Evolutionary conservation across 2,888 invertebrate species (phyloP).

Genomic region (Neoascia interrupta): DNA sequence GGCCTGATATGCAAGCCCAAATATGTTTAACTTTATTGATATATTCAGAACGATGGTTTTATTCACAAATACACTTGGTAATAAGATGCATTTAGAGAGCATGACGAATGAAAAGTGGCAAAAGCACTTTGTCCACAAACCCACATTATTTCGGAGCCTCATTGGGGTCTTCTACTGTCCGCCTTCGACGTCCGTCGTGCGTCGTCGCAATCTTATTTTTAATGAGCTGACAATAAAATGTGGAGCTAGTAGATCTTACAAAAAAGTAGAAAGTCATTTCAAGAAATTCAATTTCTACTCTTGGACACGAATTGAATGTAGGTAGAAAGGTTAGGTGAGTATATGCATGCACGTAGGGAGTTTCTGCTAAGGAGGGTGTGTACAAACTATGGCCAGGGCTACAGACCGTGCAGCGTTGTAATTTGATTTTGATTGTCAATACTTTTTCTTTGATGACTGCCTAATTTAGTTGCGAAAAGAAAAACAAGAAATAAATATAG

Average conservation of each 20-base stretch:
- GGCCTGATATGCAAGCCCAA: background rate
- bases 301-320: background rate
- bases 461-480: too few relatives aligned
- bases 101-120: conserved; percentile 5
- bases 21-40: conserved; percentile 7
- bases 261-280: conserved; percentile 36
- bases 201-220: background rate
- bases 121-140: background rate
- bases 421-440: background rate
- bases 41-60: conserved; percentile 6
- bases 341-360: too few relatives aligned
- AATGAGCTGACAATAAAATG: background rate
- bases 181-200: background rate
- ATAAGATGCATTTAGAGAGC: conserved; percentile 9
- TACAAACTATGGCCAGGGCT: too few relatives aligned
- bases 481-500: background rate
- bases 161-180: conserved; percentile 6
- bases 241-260: conserved; percentile 1
- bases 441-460: background rate
- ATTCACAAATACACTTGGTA: background rate
- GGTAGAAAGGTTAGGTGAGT: too few relatives aligned
- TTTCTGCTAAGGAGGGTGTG: too few relatives aligned
- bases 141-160: conserved; percentile 9
- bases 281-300: conserved; percentile 8
- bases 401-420: too few relatives aligned